Percentiles rank a stretch among this genome's conserved stretches.
These are phyloP conservation scores for Lepilemur ruficaudatus DNA, from an alignment of 2,797 vertebrate species.

Conservation along the genomic window DNA sequence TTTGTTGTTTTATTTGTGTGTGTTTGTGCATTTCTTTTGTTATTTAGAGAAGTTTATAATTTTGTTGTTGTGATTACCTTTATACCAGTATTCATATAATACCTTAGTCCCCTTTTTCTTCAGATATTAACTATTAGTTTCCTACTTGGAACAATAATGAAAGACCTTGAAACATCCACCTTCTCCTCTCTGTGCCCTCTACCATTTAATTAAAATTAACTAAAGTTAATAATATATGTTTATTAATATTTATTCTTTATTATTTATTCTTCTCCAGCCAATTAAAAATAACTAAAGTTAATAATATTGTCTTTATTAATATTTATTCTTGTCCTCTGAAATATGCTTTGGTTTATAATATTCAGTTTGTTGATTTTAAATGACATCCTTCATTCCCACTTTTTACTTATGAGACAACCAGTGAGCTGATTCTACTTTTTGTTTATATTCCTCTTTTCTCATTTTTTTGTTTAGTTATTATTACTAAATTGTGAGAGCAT, in stretches of 20 bases:
- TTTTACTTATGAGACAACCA: not conserved
- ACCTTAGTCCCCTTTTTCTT: not conserved
- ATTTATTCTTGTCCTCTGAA: not conserved
- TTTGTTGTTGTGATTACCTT: not conserved
- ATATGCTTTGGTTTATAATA: not conserved
- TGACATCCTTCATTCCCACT: not conserved
- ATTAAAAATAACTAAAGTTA: not conserved
- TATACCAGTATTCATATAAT: not conserved
- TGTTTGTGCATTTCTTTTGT: too few species aligned
- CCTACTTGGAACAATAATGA: not conserved
- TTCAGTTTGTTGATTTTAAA: not conserved
- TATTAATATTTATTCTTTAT: not conserved
- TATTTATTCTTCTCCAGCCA: too few species aligned
- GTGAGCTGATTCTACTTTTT: not conserved
- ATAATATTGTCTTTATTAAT: not conserved
- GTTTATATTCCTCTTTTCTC: not conserved
- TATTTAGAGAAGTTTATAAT: too few species aligned
- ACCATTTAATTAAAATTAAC: too few species aligned
- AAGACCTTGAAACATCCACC: not conserved
- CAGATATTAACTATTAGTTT: not conserved
- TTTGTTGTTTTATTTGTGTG: too few species aligned
- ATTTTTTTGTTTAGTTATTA: not conserved
- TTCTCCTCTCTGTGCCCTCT: not conserved
- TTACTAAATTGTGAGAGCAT: not conserved
- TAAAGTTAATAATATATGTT: not conserved